phyloP scores from a whole-genome alignment of 2,113 vertebrate species.

The Megaptera novaeangliae region DNA sequence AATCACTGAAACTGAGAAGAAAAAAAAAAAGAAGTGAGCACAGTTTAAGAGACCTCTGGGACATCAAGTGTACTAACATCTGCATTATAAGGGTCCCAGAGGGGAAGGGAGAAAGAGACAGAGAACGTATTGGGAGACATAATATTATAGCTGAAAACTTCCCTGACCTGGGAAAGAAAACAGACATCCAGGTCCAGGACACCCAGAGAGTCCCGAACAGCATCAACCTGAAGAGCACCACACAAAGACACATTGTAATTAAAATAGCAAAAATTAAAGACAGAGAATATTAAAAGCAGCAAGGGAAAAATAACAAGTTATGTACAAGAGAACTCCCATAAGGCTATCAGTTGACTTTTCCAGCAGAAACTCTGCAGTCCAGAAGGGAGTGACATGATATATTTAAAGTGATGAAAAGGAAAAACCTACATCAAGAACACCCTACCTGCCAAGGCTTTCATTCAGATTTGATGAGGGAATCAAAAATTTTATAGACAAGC shows the following conservation, averaged over 20 bases:
- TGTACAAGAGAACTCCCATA: no score
- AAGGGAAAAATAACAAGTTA: not conserved
- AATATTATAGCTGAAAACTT: not conserved
- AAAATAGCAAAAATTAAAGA: not conserved
- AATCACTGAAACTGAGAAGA: not conserved
- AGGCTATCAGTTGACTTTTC: no score
- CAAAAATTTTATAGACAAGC: no score
- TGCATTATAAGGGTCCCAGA: not conserved
- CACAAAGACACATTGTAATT: not conserved
- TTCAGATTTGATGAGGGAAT: no score
- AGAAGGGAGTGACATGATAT: no score
- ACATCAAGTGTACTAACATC: not conserved
- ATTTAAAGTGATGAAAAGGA: no score
- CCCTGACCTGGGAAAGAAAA: not conserved
- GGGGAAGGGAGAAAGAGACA: not conserved
- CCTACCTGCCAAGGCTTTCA: no score
- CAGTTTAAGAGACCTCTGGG: not conserved
- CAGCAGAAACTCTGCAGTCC: no score
- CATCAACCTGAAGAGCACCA: not conserved
- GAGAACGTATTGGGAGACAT: not conserved
- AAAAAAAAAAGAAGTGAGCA: not conserved
- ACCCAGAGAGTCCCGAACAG: not conserved
- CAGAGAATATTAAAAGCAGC: not conserved
- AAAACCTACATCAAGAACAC: no score
- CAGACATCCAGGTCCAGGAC: not conserved